A percentile compares a stretch with the other conserved stretches of the same genome.
Conservation (phyloP, 2,888 invertebrate species). For the Hecatera dysodea region DNA sequence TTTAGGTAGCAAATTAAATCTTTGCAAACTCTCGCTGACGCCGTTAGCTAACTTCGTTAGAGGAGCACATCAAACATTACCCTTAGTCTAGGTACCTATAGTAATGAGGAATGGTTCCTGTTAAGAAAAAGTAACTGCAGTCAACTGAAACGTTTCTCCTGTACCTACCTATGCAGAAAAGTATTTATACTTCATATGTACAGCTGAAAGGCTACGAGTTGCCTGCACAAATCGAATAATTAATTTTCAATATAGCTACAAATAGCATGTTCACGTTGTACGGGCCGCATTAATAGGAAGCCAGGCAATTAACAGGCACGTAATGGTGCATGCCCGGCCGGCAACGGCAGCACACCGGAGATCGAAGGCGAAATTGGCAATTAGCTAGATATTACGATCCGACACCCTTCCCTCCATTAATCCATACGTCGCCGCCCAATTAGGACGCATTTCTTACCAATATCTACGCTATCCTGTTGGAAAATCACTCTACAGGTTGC, state of each 20-base stretch:
- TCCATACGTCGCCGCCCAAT: slow-evolving; percentile 64
- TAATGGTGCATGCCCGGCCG: slow-evolving; percentile 74
- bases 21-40: slow-evolving; percentile 27
- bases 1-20: slow-evolving; percentile 37
- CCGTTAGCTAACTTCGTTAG: slow-evolving; percentile 43
- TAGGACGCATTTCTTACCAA: slow-evolving; percentile 67
- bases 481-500: slow-evolving; percentile 70
- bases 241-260: slow-evolving; percentile 53
- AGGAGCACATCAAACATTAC: slow-evolving; percentile 29
- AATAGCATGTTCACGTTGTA: slow-evolving; percentile 58
- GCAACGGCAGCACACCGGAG: slow-evolving; percentile 79
- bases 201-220: slow-evolving; percentile 21
- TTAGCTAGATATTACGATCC: slow-evolving; percentile 81
- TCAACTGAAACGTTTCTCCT: slow-evolving; percentile 43
- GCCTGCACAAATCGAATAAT: slow-evolving; percentile 26
- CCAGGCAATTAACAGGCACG: slow-evolving; percentile 73
- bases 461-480: slow-evolving; percentile 55
- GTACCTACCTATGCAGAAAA: neutral
- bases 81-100: slow-evolving; percentile 12
- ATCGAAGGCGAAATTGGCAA: slow-evolving; percentile 87
- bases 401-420: slow-evolving; percentile 68
- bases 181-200: slow-evolving; percentile 1
- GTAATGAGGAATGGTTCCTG: slow-evolving; percentile 32
- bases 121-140: slow-evolving; percentile 53
- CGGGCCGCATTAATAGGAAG: slow-evolving; percentile 70